Base-by-base conservation (phyloP, 2,888 invertebrate species). In the Hydriomena furcata region DNA sequence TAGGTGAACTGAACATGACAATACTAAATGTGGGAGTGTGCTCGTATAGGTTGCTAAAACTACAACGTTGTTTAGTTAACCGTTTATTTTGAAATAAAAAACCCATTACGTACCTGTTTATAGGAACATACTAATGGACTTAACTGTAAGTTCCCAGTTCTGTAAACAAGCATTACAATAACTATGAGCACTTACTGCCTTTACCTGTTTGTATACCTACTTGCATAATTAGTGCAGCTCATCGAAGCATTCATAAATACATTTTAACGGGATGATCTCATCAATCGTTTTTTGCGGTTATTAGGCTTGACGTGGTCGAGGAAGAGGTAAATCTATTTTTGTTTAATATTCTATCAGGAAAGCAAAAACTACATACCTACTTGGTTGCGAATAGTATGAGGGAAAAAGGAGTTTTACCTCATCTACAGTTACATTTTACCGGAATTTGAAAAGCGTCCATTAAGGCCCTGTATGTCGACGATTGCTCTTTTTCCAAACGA, bases 191-290 rank as follows among this genome's bases (percentile, higher is more conserved):
- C 23, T 25, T 44, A 45, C 47, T 57, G 46, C 42, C 8, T 42
- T n/a, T 52, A 55, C 35, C 40, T 53, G 35, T 35, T 20, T 30
- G 47, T 23, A 23, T 52, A 21, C 21, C n/a, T 21, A 43, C 35
- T 35, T 43, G 49, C 50, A 48, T 65, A 63, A 66, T 64, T 56
- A 64, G 63, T 67, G 62, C 57, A 59, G 59, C 44, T 65, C 61
- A 62, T 72, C 60, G 55, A 65, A 68, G 65, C 60, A 70, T 67
- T 69, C 64, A 65, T n/a, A n/a, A n/a, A n/a, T 65, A 69, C 67
- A 67, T 67, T 53, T 54, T 67, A 73, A 67, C 66, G 55, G 58
- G 49, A 46, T 65, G 56, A 63, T 68, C 65, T 66, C 67, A 66
- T 71, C 70, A 68, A 68, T 68, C 11, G 10, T 13, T 8, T 13